These are phyloP conservation scores for Apeltes quadracus DNA, from an alignment of 2,113 vertebrate genomes.

Conservation along the genomic window DNA sequence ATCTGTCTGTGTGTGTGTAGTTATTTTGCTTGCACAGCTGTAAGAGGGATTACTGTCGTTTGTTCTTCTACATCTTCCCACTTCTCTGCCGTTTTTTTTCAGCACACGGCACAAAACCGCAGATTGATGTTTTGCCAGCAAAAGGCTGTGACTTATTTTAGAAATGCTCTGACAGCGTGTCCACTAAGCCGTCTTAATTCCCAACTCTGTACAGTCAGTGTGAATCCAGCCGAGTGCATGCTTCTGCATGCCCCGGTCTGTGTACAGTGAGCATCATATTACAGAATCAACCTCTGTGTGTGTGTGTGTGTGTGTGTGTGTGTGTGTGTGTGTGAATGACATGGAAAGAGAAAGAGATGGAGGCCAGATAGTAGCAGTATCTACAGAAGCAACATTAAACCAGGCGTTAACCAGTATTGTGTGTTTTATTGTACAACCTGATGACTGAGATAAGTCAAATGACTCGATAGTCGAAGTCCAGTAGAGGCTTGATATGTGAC, in stretches of 20 bases:
- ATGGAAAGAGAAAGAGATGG: constrained; percentile 1
- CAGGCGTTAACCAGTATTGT: no score
- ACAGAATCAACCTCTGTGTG: constrained; percentile 21
- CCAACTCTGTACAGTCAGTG: constrained; percentile 34
- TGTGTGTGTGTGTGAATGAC: background rate
- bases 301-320: constrained; percentile 26
- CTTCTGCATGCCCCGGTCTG: constrained; percentile 42
- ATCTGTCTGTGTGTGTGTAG: background rate
- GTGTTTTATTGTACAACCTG: no score
- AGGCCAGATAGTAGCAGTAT: constrained; percentile 4
- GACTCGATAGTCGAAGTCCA: background rate
- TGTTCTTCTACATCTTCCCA: constrained; percentile 27
- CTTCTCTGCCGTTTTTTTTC: constrained; percentile 6
- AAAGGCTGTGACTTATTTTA: constrained; percentile 45
- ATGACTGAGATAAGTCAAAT: background rate
- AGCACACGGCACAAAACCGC: background rate
- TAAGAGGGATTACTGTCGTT: constrained; percentile 30
- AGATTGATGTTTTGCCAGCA: constrained; percentile 28
- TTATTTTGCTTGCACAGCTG: constrained; percentile 37
- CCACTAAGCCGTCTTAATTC: constrained; percentile 50
- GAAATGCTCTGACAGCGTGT: constrained; percentile 29
- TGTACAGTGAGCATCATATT: constrained; percentile 54
- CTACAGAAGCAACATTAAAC: background rate
- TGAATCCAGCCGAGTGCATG: constrained; percentile 24
- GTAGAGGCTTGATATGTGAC: background rate